Evolutionary conservation across 2,888 invertebrate species (phyloP).

Genomic region (Trissolcus japonicus): DNA sequence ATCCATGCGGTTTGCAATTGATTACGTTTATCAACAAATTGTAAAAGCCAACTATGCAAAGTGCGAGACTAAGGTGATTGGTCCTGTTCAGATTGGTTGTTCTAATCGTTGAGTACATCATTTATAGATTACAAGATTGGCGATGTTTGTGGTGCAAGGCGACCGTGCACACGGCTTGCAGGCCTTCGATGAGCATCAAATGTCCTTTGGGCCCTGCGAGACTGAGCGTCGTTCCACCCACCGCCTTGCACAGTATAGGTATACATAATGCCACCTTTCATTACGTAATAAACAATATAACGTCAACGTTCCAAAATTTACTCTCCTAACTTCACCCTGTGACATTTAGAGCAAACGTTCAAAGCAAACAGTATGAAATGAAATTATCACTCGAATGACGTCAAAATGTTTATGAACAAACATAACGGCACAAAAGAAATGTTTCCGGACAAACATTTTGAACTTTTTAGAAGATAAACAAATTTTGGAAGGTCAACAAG

Average conservation of each 20-base stretch:
- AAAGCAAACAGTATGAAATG: too few species aligned
- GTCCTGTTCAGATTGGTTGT: too few species aligned
- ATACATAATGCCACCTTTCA: constrained; percentile 48
- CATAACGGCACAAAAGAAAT: background rate
- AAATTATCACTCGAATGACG: background rate
- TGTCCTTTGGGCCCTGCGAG: constrained; percentile 93
- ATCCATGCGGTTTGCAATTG: too few species aligned
- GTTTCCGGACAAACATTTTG: background rate
- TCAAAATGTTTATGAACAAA: background rate
- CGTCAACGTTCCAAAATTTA: constrained; percentile 18
- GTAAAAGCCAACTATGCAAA: too few species aligned
- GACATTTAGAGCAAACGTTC: background rate
- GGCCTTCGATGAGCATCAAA: constrained; percentile 85
- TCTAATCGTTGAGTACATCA: too few species aligned
- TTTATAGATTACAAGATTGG: constrained; percentile 91
- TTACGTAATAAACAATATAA: constrained; percentile 31
- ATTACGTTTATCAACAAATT: too few species aligned
- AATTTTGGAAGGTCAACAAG: background rate
- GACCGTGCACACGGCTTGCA: constrained; percentile 94
- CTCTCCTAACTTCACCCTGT: background rate
- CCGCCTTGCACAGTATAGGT: constrained; percentile 91
- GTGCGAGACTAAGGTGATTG: too few species aligned
- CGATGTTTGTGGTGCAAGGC: constrained; percentile 97
- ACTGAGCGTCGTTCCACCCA: constrained; percentile 96
- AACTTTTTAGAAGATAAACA: background rate